Base-by-base conservation (phyloP, 2,113 vertebrate species). In the Argyrosomus japonicus region DNA sequence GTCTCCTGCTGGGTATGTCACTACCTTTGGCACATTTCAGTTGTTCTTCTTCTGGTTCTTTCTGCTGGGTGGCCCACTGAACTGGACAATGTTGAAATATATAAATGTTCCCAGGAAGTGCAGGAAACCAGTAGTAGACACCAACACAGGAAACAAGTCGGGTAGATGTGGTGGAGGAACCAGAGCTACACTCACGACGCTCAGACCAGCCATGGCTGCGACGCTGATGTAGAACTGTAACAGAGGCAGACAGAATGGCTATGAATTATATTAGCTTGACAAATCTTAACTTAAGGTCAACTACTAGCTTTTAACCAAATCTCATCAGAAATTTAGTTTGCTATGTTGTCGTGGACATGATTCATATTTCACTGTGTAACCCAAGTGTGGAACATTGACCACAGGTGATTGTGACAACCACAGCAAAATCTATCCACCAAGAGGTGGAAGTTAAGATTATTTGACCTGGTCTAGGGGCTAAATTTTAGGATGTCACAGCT, bases 191-290 rank as follows among this genome's bases (percentile, higher is more conserved):
- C 93, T 96, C 14, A 67, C 60, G 2, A 96, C 13, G 11, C 96
- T 98, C 93, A 99, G 90, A 50, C 71, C 77, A 6, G 88, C 94
- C 96, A 99, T 97, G 82, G 82, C 70, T 36, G 84, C 63, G 17
- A 96, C 0, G 4, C 97, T 97, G 15, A 95, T 63, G n/a, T 95
- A 92, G 90, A 98, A 98, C 98, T 99, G 93, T 12, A 95, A 94
- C 73, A 75, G 9, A 89, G 50, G 82, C n/a, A 74, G 61, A 70
- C 10, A 67, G 47, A 21, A 47, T 2, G 32, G 17, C 8, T 54
- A 47, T 79, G 21, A 62, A 4, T 62, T 4, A 36, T 36, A 36
- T 45, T 19, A 27, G n/a, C 32, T 45, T 45, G 43, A 47, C 45
- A 47, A 47, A 15, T 47, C 45, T 47, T 14, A 47, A 47, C 45